phyloP scores from a whole-genome alignment of 2,888 invertebrate species.

The Clunio marinus region DNA sequence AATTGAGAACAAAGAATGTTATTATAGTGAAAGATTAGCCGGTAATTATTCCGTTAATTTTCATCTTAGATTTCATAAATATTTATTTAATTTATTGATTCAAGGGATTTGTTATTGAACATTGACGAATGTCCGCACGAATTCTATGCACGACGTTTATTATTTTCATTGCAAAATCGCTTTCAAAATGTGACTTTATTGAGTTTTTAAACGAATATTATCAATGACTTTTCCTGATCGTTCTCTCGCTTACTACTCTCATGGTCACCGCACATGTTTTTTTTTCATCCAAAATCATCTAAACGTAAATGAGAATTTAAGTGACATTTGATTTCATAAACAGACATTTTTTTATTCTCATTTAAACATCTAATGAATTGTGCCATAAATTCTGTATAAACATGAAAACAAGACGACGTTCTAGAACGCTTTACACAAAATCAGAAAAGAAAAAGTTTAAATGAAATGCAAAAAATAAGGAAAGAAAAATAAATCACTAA shows the following conservation, averaged over 20 bases:
- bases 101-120: too few relatives aligned
- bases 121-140: too few relatives aligned
- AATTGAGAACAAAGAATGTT: slow-evolving; percentile 13
- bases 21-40: slow-evolving; percentile 11
- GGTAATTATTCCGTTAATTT: neutral
- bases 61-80: slow-evolving; percentile 19
- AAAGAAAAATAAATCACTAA: neutral
- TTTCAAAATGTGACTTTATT: too few relatives aligned
- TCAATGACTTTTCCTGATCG: slow-evolving; percentile 21
- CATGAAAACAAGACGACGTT: neutral
- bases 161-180: too few relatives aligned
- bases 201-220: too few relatives aligned
- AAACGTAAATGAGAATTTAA: slow-evolving; percentile 6
- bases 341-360: neutral
- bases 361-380: neutral
- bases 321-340: neutral
- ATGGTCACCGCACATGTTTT: too few relatives aligned
- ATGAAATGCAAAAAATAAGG: neutral
- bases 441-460: too few relatives aligned
- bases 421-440: neutral
- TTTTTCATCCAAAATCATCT: neutral
- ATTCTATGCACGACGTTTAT: too few relatives aligned
- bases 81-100: too few relatives aligned
- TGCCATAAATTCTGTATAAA: neutral
- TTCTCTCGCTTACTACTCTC: slow-evolving; percentile 14